These are phyloP conservation scores for Nettapus auritus DNA, from an alignment of 2,113 vertebrate species.

Conservation along the genomic window DNA sequence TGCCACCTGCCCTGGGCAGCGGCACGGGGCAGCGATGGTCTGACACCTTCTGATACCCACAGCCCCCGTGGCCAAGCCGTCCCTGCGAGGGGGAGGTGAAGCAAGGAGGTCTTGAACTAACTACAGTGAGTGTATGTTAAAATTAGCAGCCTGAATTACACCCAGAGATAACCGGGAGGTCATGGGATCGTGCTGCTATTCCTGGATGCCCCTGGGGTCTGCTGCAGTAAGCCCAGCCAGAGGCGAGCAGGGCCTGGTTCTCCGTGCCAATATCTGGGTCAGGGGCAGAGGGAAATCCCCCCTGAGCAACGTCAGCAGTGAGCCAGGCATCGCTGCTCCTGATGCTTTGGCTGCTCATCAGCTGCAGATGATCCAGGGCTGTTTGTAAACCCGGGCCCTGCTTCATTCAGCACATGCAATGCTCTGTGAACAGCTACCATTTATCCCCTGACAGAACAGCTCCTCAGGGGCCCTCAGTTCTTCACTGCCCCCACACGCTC, in stretches of 20 bases:
- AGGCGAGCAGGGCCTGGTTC: background rate
- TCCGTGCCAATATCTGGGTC: conserved; percentile 11
- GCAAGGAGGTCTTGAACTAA: background rate
- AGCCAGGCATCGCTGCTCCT: background rate
- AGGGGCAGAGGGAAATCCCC: conserved; percentile 21
- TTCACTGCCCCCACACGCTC: background rate
- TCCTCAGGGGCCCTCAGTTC: background rate
- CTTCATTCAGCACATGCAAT: background rate
- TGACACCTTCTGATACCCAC: background rate
- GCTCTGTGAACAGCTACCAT: background rate
- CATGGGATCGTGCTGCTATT: conserved; percentile 25
- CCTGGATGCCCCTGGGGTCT: background rate
- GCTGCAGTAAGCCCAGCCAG: background rate
- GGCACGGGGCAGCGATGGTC: background rate
- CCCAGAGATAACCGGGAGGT: background rate
- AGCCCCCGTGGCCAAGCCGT: background rate
- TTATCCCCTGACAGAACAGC: background rate
- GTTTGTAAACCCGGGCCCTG: background rate
- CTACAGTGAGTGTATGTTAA: background rate
- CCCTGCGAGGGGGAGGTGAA: background rate
- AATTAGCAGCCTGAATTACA: conserved; percentile 29
- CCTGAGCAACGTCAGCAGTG: background rate
- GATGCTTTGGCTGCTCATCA: background rate
- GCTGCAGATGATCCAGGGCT: rapidly evolving
- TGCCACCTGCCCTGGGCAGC: background rate